These are phyloP conservation scores for Merops nubicus DNA, from an alignment of 2,113 vertebrate species.

Conservation along the genomic window DNA sequence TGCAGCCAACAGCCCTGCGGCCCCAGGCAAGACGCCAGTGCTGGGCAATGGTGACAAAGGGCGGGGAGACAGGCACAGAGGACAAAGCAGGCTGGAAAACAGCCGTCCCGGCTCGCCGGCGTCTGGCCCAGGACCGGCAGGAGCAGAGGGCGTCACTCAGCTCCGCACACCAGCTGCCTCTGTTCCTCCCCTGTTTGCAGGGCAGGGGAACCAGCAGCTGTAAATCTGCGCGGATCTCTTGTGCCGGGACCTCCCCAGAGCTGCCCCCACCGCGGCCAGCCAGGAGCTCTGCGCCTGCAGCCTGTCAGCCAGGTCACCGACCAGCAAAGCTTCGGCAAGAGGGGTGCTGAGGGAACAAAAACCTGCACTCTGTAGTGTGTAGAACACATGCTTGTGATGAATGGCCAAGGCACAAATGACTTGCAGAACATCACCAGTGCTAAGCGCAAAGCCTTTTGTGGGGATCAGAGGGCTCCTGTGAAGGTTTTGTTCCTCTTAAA, in stretches of 20 bases:
- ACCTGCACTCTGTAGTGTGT: background rate
- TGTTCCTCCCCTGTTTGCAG: background rate
- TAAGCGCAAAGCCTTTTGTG: background rate
- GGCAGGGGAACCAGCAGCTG: background rate
- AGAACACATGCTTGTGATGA: background rate
- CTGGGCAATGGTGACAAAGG: background rate
- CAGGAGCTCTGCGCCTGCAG: no score
- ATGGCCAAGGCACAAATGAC: background rate
- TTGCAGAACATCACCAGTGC: background rate
- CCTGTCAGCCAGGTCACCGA: no score
- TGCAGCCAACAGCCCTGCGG: background rate
- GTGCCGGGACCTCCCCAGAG: no score
- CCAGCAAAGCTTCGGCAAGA: background rate
- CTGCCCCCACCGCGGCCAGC: no score
- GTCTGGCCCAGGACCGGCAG: no score
- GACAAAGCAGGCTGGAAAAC: background rate
- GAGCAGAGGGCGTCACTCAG: no score
- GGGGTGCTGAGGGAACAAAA: background rate
- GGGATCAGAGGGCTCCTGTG: background rate
- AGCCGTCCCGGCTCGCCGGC: background rate
- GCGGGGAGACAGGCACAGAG: background rate
- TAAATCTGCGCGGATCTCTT: no score
- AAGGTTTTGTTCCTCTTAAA: background rate
- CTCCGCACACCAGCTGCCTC: background rate
- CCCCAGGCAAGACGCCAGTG: rapidly evolving